A percentile compares a stretch with the other conserved stretches of the same genome.
Conservation (phyloP, 2,113 vertebrate species). For the Hippocampus abdominalis region DNA sequence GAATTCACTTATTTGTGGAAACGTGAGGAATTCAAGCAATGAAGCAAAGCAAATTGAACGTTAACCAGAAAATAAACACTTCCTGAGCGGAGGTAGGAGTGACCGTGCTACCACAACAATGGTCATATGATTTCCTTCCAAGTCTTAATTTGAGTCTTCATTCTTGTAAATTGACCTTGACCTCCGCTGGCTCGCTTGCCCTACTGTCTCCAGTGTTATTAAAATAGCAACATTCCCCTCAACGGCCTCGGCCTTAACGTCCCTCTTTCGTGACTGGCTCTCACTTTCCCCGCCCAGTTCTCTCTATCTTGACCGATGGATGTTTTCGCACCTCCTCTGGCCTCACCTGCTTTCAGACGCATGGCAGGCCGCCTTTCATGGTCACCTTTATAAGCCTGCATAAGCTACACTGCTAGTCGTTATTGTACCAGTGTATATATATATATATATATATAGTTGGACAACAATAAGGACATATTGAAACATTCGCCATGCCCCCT, state of each 20-base stretch:
- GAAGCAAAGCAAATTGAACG: slow-evolving; percentile 53
- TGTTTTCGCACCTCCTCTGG: not conserved
- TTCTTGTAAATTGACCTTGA: slow-evolving; percentile 7
- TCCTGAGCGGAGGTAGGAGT: slow-evolving; percentile 21
- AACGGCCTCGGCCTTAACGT: not conserved
- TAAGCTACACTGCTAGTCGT: too few relatives aligned
- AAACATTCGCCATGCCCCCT: not conserved
- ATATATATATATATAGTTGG: too few relatives aligned
- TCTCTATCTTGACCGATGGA: not conserved
- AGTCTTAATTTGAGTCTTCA: slow-evolving; percentile 6
- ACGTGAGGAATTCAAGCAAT: slow-evolving; percentile 74
- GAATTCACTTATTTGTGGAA: slow-evolving; percentile 75
- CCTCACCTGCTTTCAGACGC: not conserved
- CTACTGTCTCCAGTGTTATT: slow-evolving; percentile 11
- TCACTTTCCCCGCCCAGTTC: slow-evolving; percentile 1
- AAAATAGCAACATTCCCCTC: not conserved
- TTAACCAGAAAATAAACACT: slow-evolving; percentile 53
- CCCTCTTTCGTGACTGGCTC: not conserved
- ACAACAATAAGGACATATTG: not conserved
- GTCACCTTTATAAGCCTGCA: too few relatives aligned
- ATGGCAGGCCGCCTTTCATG: too few relatives aligned
- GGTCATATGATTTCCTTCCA: not conserved
- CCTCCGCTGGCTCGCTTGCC: not conserved
- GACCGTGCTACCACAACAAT: not conserved
- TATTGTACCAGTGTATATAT: too few relatives aligned